Evolutionary conservation across 2,888 invertebrate genomes (phyloP), one percentile per base, ranked within the genome.

Genomic region (Phymatocera aterrima): DNA sequence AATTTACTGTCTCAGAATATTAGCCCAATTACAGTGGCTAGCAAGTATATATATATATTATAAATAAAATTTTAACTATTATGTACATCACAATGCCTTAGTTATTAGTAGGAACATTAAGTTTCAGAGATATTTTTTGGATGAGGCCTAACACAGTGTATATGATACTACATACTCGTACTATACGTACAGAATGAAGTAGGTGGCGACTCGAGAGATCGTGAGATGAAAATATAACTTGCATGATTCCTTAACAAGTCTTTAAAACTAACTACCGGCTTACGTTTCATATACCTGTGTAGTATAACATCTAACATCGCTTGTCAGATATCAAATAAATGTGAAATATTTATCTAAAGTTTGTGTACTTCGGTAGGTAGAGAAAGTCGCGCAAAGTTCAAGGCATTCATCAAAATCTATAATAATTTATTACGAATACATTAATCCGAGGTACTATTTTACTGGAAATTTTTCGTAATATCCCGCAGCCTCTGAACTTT

Each of bases 21-120:
- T 31, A 34, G 5, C 21, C n/a, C 65, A 34, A 65, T 43, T 72
- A 18, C n/a, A n/a, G n/a, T n/a, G n/a, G n/a, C n/a, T n/a, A n/a
- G n/a, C n/a, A n/a, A n/a, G n/a, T n/a, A n/a, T n/a, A n/a, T n/a
- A 18, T 77, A 70, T 77, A 57, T 34, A 31, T 40, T 43, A 3
- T 61, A 12, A 15, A 77, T 68, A 70, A 43, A 31, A 34, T 34
- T 34, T 51, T 48, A 64, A 18, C 48, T 48, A 54, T 65, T 79
- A 79, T 79, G 77, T 79, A 79, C n/a, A n/a, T n/a, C n/a, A n/a
- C 79, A 79, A 15, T 37, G 24, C 28, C 77, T 79, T 79, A 79
- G 77, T 54, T 74, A 24, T 70, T 83, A 83, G 37, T 82, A 83
- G 83, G 83, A 83, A 83, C 83, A 74, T 82, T 81, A 75, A 2